phyloP scores from a whole-genome alignment of 2,888 invertebrate genomes.

The Alcis repandata region DNA sequence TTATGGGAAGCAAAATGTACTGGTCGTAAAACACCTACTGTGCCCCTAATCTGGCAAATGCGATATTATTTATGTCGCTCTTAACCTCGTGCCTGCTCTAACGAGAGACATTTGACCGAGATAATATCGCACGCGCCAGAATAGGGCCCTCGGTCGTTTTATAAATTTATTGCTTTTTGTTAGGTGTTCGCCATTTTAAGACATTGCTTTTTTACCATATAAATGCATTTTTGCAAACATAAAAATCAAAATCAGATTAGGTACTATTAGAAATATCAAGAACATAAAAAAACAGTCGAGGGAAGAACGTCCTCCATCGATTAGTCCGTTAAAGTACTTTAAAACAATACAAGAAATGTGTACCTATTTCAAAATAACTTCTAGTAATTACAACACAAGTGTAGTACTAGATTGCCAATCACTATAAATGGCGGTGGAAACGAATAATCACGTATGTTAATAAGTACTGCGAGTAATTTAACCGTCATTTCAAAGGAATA shows the following conservation, averaged over 20 bases:
- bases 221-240: neutral
- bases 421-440: neutral
- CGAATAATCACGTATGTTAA: slow-evolving; percentile 22
- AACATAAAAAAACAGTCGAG: no score
- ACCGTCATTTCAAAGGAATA: slow-evolving; percentile 22
- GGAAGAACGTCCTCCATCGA: no score
- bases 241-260: no score
- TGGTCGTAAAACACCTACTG: neutral
- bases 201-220: neutral
- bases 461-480: slow-evolving; percentile 6
- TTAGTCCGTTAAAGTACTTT: no score
- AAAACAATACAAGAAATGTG: neutral
- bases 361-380: no score
- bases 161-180: slow-evolving; percentile 5
- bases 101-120: no score
- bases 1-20: slow-evolving; percentile 12
- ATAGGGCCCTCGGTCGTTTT: no score
- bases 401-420: neutral
- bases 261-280: no score
- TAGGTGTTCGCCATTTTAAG: neutral
- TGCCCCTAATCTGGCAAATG: neutral
- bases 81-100: no score
- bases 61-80: no score
- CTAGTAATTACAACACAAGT: no score
- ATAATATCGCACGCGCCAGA: no score